Conservation (phyloP, 2,888 invertebrate species). For the Hololepta plana region DNA sequence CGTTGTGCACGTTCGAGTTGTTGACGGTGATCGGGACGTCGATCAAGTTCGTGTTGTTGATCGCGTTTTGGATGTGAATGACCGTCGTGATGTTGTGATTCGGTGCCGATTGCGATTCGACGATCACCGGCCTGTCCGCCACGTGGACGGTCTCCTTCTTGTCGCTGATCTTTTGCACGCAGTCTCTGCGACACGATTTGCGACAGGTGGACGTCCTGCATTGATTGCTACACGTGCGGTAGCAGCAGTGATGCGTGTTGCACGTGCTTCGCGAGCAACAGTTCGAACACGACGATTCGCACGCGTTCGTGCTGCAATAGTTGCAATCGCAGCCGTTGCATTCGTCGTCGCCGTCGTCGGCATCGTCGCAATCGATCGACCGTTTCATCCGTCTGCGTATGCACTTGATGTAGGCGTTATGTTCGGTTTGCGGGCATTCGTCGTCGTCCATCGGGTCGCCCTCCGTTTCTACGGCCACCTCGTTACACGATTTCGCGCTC, state of each 20-base stretch:
- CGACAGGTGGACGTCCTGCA: constrained; percentile 21
- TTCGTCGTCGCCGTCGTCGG: constrained; percentile 7
- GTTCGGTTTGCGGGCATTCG: constrained; percentile 19
- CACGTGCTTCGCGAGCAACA: constrained; percentile 16
- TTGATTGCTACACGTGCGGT: constrained; percentile 22
- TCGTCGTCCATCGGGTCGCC: constrained; percentile 8
- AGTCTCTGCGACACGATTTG: constrained; percentile 16
- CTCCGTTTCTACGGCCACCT: background rate
- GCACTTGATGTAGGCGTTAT: constrained; percentile 20
- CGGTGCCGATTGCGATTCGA: constrained; percentile 1
- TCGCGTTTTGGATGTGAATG: constrained; percentile 24
- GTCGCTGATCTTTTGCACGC: background rate
- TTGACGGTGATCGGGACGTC: constrained; percentile 25
- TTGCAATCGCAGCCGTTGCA: constrained; percentile 19
- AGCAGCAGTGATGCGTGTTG: constrained; percentile 19
- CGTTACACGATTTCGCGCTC: background rate
- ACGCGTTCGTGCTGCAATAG: constrained; percentile 14
- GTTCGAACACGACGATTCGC: constrained; percentile 11
- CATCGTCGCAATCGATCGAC: constrained; percentile 12
- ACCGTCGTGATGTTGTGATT: constrained; percentile 25
- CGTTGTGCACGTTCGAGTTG: constrained; percentile 24
- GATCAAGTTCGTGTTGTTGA: constrained; percentile 26
- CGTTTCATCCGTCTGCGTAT: constrained; percentile 17
- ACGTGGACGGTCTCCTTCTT: constrained; percentile 2
- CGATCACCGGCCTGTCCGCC: constrained; percentile 2